Percentiles rank a stretch among this genome's conserved stretches.
These are phyloP conservation scores for Palythoa grandis DNA, from an alignment of 92 coral and sea anemone genomes.

Conservation along the genomic window DNA sequence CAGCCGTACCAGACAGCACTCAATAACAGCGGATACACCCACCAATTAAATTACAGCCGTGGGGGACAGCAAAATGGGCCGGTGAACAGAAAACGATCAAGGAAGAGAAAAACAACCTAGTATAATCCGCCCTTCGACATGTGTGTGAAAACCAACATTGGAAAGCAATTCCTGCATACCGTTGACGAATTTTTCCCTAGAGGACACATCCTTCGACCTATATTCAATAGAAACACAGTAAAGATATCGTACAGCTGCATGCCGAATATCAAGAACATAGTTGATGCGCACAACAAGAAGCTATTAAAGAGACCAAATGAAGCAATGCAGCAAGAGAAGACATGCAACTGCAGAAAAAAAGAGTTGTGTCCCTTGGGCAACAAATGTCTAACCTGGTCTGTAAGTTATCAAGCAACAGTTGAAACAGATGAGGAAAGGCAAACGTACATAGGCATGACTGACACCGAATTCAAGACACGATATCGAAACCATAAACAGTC, in stretches of 20 bases:
- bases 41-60: no score
- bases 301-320: constrained; percentile 27
- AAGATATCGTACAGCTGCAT: constrained; percentile 24
- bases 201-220: constrained; percentile 15
- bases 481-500: no score
- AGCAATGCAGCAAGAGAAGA: constrained; percentile 23
- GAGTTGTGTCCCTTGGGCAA: constrained; percentile 35
- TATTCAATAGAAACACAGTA: constrained; percentile 2
- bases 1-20: constrained; percentile 38
- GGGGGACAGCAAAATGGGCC: constrained; percentile 33
- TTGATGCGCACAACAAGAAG: constrained; percentile 20
- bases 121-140: constrained; percentile 31
- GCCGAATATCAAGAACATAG: constrained; percentile 17
- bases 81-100: constrained; percentile 10
- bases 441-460: no score
- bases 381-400: constrained; percentile 32
- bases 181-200: constrained; percentile 15
- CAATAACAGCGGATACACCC: constrained; percentile 34
- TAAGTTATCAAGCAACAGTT: constrained; percentile 23
- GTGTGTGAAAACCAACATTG: constrained; percentile 13
- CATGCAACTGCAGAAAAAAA: constrained; percentile 15
- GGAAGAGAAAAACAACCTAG: constrained; percentile 29
- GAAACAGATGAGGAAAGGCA: constrained; percentile 34
- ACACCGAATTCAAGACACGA: no score
- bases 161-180: constrained; percentile 15